These are phyloP conservation scores for Batillaria attramentaria DNA, from an alignment of 1,140 invertebrate genomes.

Conservation along the genomic window DNA sequence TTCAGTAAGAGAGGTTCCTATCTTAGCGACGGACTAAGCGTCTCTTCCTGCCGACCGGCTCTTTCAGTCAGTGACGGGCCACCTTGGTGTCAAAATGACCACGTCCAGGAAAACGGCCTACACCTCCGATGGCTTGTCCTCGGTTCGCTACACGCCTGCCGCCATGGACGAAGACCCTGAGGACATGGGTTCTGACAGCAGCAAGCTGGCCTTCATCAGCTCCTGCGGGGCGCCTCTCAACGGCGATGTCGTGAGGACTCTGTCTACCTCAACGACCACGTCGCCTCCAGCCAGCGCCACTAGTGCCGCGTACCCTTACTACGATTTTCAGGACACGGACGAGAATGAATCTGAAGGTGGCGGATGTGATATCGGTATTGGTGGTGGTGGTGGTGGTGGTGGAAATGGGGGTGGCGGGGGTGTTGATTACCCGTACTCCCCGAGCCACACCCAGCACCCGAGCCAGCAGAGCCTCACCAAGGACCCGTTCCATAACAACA, in stretches of 20 bases:
- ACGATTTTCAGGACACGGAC: constrained; percentile 29
- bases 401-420: constrained; percentile 9
- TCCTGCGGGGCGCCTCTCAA: neutral
- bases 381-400: too few relatives aligned
- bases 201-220: constrained; percentile 7
- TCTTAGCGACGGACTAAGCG: too few relatives aligned
- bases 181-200: constrained; percentile 6
- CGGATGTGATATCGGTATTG: constrained; percentile 8
- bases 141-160: constrained; percentile 20
- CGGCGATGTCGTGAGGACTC: constrained; percentile 7
- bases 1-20: too few relatives aligned
- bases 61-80: too few relatives aligned
- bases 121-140: constrained; percentile 12
- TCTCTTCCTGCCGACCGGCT: too few relatives aligned
- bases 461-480: neutral
- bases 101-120: constrained; percentile 1
- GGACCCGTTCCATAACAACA: neutral
- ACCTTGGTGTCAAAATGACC: too few relatives aligned
- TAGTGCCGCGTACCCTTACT: constrained; percentile 23
- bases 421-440: neutral
- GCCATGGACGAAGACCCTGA: constrained; percentile 19
- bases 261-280: constrained; percentile 2
- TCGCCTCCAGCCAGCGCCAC: neutral
- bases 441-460: neutral
- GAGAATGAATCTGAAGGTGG: constrained; percentile 19